These are phyloP conservation scores for Endomychus coccineus DNA, from an alignment of 2,888 invertebrate genomes.

Conservation along the genomic window DNA sequence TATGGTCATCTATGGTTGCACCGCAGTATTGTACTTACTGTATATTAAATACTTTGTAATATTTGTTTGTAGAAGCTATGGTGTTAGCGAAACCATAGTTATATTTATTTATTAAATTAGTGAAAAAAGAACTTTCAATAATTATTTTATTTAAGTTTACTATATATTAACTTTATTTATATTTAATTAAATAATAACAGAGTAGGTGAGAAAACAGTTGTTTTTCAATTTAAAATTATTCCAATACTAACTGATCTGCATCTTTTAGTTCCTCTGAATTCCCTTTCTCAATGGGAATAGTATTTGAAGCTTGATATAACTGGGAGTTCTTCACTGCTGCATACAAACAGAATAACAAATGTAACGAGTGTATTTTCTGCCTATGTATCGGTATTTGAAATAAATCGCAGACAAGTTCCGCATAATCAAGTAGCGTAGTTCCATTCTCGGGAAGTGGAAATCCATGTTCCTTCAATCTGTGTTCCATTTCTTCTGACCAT, in stretches of 20 bases:
- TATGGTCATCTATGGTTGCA: no score
- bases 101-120: no score
- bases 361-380: constrained; percentile 73
- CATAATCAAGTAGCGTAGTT: constrained; percentile 68
- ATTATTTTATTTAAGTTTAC: no score
- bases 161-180: no score
- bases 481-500: constrained; percentile 87
- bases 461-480: constrained; percentile 62
- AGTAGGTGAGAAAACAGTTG: no score
- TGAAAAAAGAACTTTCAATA: no score
- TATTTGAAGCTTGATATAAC: constrained; percentile 40
- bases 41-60: no score
- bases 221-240: no score
- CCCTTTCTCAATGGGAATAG: constrained; percentile 16
- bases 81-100: no score
- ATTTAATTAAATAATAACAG: no score
- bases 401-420: constrained; percentile 73
- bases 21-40: no score
- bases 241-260: constrained; percentile 37
- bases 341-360: constrained; percentile 76
- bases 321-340: constrained; percentile 62
- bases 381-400: constrained; percentile 81
- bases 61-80: no score
- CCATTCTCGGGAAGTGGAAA: constrained; percentile 71
- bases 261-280: constrained; percentile 15